phyloP scores from a whole-genome alignment of 2,888 invertebrate species.

The Protula sp. region DNA sequence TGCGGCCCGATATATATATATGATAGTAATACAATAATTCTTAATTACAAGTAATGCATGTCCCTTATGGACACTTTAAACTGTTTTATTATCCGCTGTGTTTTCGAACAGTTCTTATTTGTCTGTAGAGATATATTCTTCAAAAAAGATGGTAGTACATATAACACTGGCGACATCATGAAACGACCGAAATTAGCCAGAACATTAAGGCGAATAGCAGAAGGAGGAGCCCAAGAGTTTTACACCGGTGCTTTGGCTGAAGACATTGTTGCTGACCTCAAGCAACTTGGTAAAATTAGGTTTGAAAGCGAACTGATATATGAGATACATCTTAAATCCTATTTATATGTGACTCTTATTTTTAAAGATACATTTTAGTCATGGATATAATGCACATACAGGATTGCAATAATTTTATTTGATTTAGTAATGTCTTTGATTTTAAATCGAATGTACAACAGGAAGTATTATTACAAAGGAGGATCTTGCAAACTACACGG shows the following conservation, averaged over 20 bases:
- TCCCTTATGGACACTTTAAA: background rate
- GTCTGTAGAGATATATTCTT: background rate
- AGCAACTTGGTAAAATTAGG: constrained; percentile 61
- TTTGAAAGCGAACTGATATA: too few relatives aligned
- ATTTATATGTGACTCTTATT: too few relatives aligned
- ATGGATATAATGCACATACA: too few relatives aligned
- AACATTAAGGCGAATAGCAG: constrained; percentile 68
- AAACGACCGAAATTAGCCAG: constrained; percentile 64
- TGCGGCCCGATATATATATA: too few relatives aligned
- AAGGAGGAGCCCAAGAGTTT: constrained; percentile 62
- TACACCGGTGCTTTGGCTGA: constrained; percentile 71
- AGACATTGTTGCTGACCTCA: constrained; percentile 67
- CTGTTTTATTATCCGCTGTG: background rate
- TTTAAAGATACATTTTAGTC: too few relatives aligned
- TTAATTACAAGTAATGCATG: background rate
- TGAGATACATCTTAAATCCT: too few relatives aligned
- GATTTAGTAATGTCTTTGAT: too few relatives aligned
- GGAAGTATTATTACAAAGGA: constrained; percentile 13
- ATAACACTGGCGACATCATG: too few relatives aligned
- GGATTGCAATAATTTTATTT: too few relatives aligned
- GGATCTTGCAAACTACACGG: constrained; percentile 3
- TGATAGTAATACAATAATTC: too few relatives aligned
- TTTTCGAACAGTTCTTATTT: background rate
- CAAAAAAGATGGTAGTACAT: background rate
- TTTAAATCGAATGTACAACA: too few relatives aligned